A percentile compares a stretch with the other conserved stretches of the same genome.
Evolutionary conservation across 2,888 invertebrate genomes (phyloP).

Genomic region (Yponomeuta cagnagella): DNA sequence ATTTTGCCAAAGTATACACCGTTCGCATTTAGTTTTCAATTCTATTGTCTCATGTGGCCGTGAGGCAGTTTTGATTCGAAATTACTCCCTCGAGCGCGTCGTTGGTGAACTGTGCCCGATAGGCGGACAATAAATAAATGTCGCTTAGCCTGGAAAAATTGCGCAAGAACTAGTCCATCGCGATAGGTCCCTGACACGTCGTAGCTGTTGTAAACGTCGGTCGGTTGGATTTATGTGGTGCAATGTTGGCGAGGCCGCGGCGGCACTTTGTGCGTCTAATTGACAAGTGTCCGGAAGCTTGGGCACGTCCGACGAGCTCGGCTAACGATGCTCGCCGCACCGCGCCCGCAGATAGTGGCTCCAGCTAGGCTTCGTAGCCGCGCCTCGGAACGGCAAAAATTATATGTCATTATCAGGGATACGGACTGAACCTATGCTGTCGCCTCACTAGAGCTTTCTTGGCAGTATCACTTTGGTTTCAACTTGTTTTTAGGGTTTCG

Average conservation of each 20-base stretch:
- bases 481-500: no score
- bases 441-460: no score
- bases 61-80: neutral
- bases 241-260: conserved; percentile 35
- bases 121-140: conserved; percentile 10
- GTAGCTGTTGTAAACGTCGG: conserved; percentile 8
- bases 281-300: conserved; percentile 56
- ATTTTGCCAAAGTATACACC: conserved; percentile 26
- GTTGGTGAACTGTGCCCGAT: neutral
- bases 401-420: neutral
- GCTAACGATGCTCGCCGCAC: conserved; percentile 37
- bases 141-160: conserved; percentile 11
- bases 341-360: conserved; percentile 1
- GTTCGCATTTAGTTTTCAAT: conserved; percentile 10
- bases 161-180: conserved; percentile 9
- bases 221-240: conserved; percentile 30
- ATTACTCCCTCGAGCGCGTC: neutral
- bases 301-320: conserved; percentile 32
- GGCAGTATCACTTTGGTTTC: no score
- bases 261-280: conserved; percentile 57
- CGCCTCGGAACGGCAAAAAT: neutral
- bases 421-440: no score
- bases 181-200: conserved; percentile 6
- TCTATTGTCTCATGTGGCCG: conserved; percentile 7
- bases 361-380: neutral